A percentile compares a stretch with the other conserved stretches of the same genome.
These are phyloP conservation scores for Takifugu ocellatus DNA, from an alignment of 2,797 vertebrate species.

Conservation along the genomic window DNA sequence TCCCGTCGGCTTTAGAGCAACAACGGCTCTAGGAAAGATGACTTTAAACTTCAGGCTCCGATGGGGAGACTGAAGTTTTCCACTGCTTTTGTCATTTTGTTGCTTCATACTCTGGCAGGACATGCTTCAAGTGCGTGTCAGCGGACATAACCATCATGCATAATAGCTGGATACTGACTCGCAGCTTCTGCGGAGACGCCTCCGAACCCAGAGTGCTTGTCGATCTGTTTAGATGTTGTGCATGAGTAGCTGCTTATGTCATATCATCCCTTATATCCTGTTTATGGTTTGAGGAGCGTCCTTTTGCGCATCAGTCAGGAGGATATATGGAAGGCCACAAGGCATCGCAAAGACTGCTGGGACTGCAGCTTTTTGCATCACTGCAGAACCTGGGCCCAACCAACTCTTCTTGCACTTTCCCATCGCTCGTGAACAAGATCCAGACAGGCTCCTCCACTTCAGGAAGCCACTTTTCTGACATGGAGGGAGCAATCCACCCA, in stretches of 20 bases:
- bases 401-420: no score
- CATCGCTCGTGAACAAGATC: no score
- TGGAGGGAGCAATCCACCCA: no score
- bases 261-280: slow-evolving; percentile 40
- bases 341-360: no score
- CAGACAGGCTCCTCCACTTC: no score
- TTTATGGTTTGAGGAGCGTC: slow-evolving; percentile 29
- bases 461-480: no score
- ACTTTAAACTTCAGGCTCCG: not conserved
- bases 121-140: slow-evolving; percentile 30
- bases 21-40: slow-evolving; percentile 36
- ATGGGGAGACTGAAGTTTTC: not conserved
- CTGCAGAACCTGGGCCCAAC: no score
- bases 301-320: slow-evolving; percentile 21
- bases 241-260: slow-evolving; percentile 48
- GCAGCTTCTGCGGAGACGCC: slow-evolving; percentile 7
- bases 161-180: slow-evolving; percentile 35
- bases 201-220: slow-evolving; percentile 31
- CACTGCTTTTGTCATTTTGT: not conserved
- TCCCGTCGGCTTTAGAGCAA: slow-evolving; percentile 31
- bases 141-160: slow-evolving; percentile 13
- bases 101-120: not conserved
- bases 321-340: no score
- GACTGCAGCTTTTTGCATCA: no score
- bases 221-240: slow-evolving; percentile 55